Evolutionary conservation across 2,797 vertebrate species (phyloP), one percentile per base, ranked within the genome.

Genomic region (Gymnodraco acuticeps): DNA sequence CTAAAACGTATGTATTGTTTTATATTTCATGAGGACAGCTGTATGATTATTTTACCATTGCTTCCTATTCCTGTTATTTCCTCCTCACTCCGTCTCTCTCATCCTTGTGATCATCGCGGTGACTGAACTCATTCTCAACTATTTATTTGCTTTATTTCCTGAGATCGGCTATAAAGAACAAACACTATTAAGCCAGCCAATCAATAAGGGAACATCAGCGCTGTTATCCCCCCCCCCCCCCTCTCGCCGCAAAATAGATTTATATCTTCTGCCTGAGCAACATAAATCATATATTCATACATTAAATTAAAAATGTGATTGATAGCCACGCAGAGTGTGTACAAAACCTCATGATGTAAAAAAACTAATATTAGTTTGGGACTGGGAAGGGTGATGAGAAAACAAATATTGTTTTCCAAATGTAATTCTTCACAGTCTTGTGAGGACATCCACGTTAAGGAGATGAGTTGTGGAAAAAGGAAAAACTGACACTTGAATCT

Each of bases 271-370:
- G 92, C 82, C 86, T 66, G 86, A 68, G 89, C 81, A 85, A 92
- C 91, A 95, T 95, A 95, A 96, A 95, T 96, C 94, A 96, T 85
- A 95, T 94, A 95, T 95, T 96, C 93, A 95, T 94, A 94, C 81
- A 89, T 93, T 95, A 95, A 94, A 95, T 96, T 95, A 95, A 95
- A 95, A 90, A 87, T 66, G 67, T 93, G 95, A 95, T 95, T 94
- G 92, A 95, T 95, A 90, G 89, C 70, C 84, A 88, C 52, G 80
- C 82, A 69, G 81, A 77, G 87, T 84, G 88, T 89, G 82, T 85
- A 80, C 76, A 87, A 93, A 92, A 85, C 76, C 81, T 80, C 72
- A 62, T 63, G 73, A 80, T 89, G 77, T 88, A 73, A 84, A 83
- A 83, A 84, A 88, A 86, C 61, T 88, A 89, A 93, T 84, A 89